Percentiles rank a stretch among this genome's conserved stretches.
Conservation (phyloP, 2,113 vertebrate genomes). For the Varanus komodoensis region DNA sequence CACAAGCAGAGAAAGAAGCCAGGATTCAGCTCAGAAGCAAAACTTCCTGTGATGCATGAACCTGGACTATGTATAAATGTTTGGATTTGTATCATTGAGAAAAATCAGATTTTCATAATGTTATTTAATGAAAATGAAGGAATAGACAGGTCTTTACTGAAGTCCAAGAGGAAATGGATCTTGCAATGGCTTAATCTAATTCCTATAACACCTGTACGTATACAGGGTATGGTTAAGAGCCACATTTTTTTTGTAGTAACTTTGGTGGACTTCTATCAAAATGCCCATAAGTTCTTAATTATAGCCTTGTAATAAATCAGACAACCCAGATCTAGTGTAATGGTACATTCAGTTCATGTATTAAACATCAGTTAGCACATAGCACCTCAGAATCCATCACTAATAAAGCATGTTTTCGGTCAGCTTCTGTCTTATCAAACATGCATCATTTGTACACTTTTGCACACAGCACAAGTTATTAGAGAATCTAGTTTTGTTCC, state of each 20-base stretch:
- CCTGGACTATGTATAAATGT: background rate
- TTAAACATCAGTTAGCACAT: background rate
- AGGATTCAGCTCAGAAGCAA: background rate
- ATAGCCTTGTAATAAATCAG: constrained; percentile 25
- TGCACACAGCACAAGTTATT: constrained; percentile 21
- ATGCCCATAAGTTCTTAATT: constrained; percentile 44
- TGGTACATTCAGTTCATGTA: background rate
- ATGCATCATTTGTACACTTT: constrained; percentile 27
- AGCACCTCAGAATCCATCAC: background rate
- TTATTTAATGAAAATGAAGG: constrained; percentile 9
- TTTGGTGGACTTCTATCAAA: constrained; percentile 19
- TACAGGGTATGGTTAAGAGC: constrained; percentile 27
- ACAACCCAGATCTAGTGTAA: background rate
- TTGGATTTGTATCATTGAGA: background rate
- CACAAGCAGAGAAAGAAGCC: no score
- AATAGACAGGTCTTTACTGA: background rate
- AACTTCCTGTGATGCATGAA: background rate
- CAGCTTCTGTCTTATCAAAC: constrained; percentile 36
- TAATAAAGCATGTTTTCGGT: background rate
- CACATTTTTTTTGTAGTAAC: constrained; percentile 19
- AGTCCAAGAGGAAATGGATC: constrained; percentile 7
- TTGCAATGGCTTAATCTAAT: constrained; percentile 32
- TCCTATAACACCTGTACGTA: constrained; percentile 28
- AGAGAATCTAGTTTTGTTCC: background rate
- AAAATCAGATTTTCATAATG: background rate